A percentile compares a stretch with the other conserved stretches of the same genome.
These are phyloP conservation scores for Nipponacmea schrenckii DNA, from an alignment of 2,888 invertebrate genomes.

Conservation along the genomic window DNA sequence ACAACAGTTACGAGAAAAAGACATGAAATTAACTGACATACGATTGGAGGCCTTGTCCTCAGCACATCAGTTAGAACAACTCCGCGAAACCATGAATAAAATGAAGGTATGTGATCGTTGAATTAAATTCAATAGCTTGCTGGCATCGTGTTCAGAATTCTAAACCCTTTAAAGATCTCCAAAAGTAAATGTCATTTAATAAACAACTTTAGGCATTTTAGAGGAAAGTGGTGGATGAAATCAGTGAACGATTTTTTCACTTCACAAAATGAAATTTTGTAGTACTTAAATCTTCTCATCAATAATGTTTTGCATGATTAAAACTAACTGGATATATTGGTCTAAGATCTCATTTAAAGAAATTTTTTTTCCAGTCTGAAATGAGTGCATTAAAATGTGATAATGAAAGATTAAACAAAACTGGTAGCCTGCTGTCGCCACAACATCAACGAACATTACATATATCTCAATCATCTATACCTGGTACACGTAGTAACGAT, in stretches of 20 bases:
- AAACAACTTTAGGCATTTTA: too few species aligned
- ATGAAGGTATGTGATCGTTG: slow-evolving; percentile 81
- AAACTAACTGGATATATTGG: too few species aligned
- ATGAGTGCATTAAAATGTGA: slow-evolving; percentile 97
- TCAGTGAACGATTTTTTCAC: too few species aligned
- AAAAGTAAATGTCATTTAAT: too few species aligned
- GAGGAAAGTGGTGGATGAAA: too few species aligned
- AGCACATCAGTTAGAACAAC: slow-evolving; percentile 94
- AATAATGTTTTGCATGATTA: too few species aligned
- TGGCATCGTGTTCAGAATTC: background rate
- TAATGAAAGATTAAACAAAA: slow-evolving; percentile 89
- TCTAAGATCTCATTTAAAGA: background rate
- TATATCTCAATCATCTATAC: slow-evolving; percentile 50
- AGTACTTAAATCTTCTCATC: too few species aligned
- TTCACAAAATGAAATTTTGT: too few species aligned
- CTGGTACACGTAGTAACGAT: slow-evolving; percentile 55
- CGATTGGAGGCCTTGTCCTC: slow-evolving; percentile 95
- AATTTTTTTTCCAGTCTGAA: slow-evolving; percentile 78
- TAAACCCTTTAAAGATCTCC: too few species aligned
- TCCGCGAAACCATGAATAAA: slow-evolving; percentile 95
- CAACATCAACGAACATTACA: slow-evolving; percentile 42
- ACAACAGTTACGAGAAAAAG: slow-evolving; percentile 93
- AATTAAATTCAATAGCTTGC: background rate
- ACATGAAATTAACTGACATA: slow-evolving; percentile 94
- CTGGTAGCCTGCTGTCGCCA: slow-evolving; percentile 72